phyloP scores from a whole-genome alignment of 64 coral and sea anemone species.

The Pocillopora damicornis region DNA sequence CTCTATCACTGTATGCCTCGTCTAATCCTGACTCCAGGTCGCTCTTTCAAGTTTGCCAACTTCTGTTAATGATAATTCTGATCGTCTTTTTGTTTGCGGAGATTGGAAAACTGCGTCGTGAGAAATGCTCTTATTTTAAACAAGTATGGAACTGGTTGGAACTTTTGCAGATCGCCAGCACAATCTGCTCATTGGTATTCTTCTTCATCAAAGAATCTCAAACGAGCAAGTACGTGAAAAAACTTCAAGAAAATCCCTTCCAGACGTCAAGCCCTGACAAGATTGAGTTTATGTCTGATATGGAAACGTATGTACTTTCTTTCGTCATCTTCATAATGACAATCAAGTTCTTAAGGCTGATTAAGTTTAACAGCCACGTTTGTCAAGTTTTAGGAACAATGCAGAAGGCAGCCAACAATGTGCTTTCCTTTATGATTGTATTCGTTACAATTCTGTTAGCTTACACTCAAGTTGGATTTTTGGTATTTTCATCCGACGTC shows the following conservation, averaged over 20 bases:
- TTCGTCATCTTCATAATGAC: conserved; percentile 64
- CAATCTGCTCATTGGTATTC: conserved; percentile 46
- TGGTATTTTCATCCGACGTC: conserved; percentile 47
- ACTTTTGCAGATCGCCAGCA: conserved; percentile 45
- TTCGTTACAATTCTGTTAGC: conserved; percentile 57
- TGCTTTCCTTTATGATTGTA: conserved; percentile 40
- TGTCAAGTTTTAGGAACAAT: conserved; percentile 55
- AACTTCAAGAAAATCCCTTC: conserved; percentile 63
- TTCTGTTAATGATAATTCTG: conserved; percentile 58
- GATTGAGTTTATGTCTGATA: conserved; percentile 52
- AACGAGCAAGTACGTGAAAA: conserved; percentile 66
- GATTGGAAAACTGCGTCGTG: conserved; percentile 53
- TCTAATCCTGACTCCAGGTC: conserved; percentile 35
- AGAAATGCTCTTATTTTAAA: conserved; percentile 37
- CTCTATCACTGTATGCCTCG: conserved; percentile 42
- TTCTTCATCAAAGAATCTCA: conserved; percentile 66
- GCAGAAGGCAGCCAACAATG: conserved; percentile 19
- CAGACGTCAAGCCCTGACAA: conserved; percentile 59
- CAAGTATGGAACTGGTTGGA: conserved; percentile 68
- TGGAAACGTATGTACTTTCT: conserved; percentile 57
- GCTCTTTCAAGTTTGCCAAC: conserved; percentile 50
- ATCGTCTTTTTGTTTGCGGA: conserved; percentile 56
- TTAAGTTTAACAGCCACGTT: conserved; percentile 56
- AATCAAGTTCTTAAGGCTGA: conserved; percentile 55
- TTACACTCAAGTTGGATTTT: conserved; percentile 56